Evolutionary conservation across 92 coral and sea anemone species (phyloP), one percentile per base, ranked within the genome.

Genomic region (Desmophyllum pertusum): DNA sequence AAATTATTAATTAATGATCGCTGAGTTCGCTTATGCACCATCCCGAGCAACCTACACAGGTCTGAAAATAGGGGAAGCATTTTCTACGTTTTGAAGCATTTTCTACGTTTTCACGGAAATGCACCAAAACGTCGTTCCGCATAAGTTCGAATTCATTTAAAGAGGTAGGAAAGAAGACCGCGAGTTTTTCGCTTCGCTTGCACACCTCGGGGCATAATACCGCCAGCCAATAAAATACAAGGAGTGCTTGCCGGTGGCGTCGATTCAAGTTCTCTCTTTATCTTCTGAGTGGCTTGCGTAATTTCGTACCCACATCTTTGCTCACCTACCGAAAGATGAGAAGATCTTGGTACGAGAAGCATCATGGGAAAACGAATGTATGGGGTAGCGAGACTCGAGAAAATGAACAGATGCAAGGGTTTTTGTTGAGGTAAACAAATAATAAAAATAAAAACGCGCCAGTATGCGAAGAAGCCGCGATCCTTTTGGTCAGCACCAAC

Each of bases 1-100:
- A 25, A 80, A 80, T 67, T 51, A 80, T 80, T 68, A 15, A 80
- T 68, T 6, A 11, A 67, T 25, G 67, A 29, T 41, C 74, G 65
- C 76, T 35, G 3, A 10, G 59, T 43, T 17, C 10, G 18, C 21
- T 7, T 68, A 1, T 18, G 18, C 13, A 13, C 40, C 39, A 14
- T 17, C 0, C 6, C 6, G 9, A 67, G 2, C 25, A 8, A 4
- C 45, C 10, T 38, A 17, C 11, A 21, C 18, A 4, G 2, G 42
- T 1, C 18, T 19, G 9, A 31, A 66, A 67, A 23, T 3, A 4
- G 0, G 39, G 4, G n/a, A 6, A 18, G 19, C 17, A 18, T 67
- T 33, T 21, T 67, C n/a, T 67, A 10, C 19, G 53, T 59, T 8
- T 59, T 59, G 3, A n/a, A n/a, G 3, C 29, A 31, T 11, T 25